These are phyloP conservation scores for Zaprionus africanus DNA, from an alignment of 1,140 invertebrate species.

Conservation along the genomic window DNA sequence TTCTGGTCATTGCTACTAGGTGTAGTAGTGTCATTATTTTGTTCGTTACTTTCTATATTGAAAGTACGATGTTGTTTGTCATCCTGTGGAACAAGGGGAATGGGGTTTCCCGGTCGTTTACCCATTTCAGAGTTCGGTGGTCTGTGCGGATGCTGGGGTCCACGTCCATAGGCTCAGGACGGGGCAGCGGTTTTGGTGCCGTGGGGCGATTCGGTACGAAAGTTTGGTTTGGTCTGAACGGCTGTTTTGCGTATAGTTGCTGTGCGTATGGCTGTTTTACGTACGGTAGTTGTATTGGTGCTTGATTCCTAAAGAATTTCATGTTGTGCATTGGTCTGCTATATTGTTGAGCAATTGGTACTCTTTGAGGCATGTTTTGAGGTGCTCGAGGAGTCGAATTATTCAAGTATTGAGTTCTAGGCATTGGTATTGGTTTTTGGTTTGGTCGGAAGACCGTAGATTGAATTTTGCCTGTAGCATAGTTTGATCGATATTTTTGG, in stretches of 20 bases:
- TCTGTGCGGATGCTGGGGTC: constrained; percentile 27
- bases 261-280: too few species aligned
- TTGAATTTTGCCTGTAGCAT: too few species aligned
- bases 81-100: neutral
- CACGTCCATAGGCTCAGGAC: constrained; percentile 37
- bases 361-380: too few species aligned
- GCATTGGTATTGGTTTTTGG: too few species aligned
- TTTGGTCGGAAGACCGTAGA: too few species aligned
- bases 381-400: too few species aligned
- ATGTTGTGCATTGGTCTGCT: neutral
- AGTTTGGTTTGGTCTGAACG: too few species aligned
- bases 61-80: neutral
- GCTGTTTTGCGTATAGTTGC: too few species aligned
- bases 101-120: neutral
- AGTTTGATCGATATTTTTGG: too few species aligned
- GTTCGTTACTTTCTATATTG: neutral
- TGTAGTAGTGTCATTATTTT: neutral
- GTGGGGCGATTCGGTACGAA: too few species aligned
- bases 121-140: constrained; percentile 20
- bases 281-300: neutral
- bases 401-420: too few species aligned
- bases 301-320: neutral
- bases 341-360: constrained; percentile 2
- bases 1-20: constrained; percentile 3
- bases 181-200: too few species aligned